phyloP scores from a whole-genome alignment of 2,888 invertebrate species.

The Drosophila yooni region DNA sequence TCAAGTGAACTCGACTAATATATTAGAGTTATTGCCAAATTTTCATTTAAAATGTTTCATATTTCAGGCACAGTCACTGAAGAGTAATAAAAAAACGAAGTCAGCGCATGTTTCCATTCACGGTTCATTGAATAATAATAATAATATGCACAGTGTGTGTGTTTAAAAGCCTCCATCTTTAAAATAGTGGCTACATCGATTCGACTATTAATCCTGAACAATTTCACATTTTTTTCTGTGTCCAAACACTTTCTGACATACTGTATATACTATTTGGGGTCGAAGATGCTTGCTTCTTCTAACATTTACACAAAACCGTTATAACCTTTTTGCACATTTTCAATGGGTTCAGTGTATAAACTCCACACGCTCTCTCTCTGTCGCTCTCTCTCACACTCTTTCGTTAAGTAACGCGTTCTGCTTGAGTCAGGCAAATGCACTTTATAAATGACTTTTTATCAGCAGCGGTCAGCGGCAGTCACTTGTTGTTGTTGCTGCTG shows the following conservation, averaged over 20 bases:
- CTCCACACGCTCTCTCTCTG: not conserved
- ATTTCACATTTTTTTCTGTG: not conserved
- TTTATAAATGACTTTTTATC: slow-evolving; percentile 54
- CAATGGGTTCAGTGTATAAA: not conserved
- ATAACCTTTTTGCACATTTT: not conserved
- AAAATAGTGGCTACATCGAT: not conserved
- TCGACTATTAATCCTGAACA: not conserved
- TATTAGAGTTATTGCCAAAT: not conserved
- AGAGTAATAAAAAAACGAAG: not conserved
- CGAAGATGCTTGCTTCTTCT: not conserved
- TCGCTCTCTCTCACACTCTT: not conserved
- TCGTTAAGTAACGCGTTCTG: slow-evolving; percentile 18
- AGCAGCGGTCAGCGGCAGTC: slow-evolving; percentile 54
- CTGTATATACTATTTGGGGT: not conserved
- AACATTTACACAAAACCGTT: not conserved
- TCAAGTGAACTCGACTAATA: not conserved
- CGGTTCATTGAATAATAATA: not conserved
- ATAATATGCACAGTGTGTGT: not conserved
- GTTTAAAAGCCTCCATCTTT: not conserved
- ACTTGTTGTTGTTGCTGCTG: slow-evolving; percentile 5
- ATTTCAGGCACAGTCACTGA: too few relatives aligned
- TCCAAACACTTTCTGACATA: too few relatives aligned
- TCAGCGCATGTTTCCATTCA: not conserved
- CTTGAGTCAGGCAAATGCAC: slow-evolving; percentile 57
- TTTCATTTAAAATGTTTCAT: too few relatives aligned